Percentiles rank a stretch among this genome's conserved stretches.
Conservation (phyloP, 1,140 invertebrate genomes). For the Lamellibrachia luymesi region DNA sequence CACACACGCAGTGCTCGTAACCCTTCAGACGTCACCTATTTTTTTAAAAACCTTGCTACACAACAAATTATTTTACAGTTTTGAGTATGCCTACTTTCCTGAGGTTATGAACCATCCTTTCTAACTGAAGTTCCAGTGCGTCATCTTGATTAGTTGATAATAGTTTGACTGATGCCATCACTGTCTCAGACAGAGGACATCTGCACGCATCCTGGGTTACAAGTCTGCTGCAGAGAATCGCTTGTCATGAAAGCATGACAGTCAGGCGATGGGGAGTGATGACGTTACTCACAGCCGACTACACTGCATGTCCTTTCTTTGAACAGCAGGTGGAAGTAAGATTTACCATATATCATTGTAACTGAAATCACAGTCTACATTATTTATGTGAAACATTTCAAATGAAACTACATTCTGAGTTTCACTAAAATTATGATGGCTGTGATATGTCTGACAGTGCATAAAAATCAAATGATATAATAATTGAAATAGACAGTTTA, state of each 20-base stretch:
- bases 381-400: no score
- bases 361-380: background rate
- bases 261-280: background rate
- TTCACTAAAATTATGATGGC: no score
- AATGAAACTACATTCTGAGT: no score
- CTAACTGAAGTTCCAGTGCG: background rate
- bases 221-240: slow-evolving; percentile 3
- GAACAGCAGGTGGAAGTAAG: background rate
- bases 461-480: no score
- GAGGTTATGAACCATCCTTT: background rate
- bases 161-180: background rate
- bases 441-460: no score
- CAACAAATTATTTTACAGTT: no score
- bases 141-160: background rate
- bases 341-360: background rate
- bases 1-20: no score
- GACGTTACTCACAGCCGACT: background rate
- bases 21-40: no score
- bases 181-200: background rate
- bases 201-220: slow-evolving; percentile 12
- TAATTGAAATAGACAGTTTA: no score
- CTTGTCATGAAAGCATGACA: background rate
- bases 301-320: background rate
- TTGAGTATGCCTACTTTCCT: background rate
- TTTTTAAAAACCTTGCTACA: no score